Conservation (phyloP, 2,888 invertebrate species). For the Harmothoe impar region DNA sequence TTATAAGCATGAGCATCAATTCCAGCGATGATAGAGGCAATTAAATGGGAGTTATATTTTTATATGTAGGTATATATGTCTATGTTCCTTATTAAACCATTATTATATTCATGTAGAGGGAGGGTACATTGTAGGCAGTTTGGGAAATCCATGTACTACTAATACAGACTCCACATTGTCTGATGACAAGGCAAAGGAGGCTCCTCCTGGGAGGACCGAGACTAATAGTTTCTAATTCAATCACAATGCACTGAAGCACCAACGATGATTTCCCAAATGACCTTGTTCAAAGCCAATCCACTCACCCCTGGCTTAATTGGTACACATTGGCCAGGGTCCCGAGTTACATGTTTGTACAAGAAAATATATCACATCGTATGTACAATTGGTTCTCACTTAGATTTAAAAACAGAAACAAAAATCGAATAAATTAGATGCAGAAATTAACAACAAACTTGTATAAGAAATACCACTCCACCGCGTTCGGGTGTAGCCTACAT, state of each 20-base stretch:
- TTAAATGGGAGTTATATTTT: too few relatives aligned
- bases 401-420: background rate
- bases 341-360: background rate
- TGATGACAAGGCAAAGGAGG: background rate
- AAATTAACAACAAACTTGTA: background rate
- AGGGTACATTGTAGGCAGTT: background rate
- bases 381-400: background rate
- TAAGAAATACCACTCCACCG: too few relatives aligned
- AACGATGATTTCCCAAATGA: slow-evolving; percentile 33
- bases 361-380: background rate
- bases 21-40: too few relatives aligned
- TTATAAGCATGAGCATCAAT: too few relatives aligned
- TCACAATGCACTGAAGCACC: slow-evolving; percentile 38
- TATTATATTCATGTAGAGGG: too few relatives aligned
- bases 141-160: background rate
- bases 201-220: background rate
- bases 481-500: too few relatives aligned
- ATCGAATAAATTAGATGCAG: background rate
- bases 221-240: slow-evolving; percentile 3
- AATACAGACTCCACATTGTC: background rate
- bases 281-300: background rate
- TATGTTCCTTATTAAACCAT: too few relatives aligned
- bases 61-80: too few relatives aligned
- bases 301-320: background rate
- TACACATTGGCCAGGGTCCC: background rate